Evolutionary conservation across 2,113 vertebrate genomes (phyloP).

Genomic region (Corythoichthys intestinalis): DNA sequence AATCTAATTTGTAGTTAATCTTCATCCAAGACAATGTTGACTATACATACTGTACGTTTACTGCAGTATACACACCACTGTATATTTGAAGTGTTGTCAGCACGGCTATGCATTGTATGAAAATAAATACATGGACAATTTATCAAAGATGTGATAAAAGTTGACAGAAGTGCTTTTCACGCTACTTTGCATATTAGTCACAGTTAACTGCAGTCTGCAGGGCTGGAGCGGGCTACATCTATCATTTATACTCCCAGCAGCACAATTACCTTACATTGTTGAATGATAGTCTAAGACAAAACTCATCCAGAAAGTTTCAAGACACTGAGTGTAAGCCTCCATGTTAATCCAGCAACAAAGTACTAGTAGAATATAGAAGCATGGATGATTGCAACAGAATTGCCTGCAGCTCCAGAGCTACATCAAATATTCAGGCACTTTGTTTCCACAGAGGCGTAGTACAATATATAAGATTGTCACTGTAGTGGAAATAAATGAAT

Average conservation of each 20-base stretch:
- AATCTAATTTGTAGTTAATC: neutral
- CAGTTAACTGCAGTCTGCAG: conserved; percentile 29
- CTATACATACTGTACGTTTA: neutral
- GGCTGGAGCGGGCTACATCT: conserved; percentile 37
- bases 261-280: conserved; percentile 56
- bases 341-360: conserved; percentile 28
- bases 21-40: neutral
- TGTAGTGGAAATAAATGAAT: conserved; percentile 29
- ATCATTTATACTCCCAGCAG: conserved; percentile 63
- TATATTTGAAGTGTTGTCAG: conserved; percentile 6
- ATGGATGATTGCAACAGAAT: conserved; percentile 49
- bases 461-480: conserved; percentile 25
- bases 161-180: conserved; percentile 36
- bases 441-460: conserved; percentile 46
- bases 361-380: conserved; percentile 39
- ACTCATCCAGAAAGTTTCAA: conserved; percentile 2
- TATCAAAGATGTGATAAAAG: conserved; percentile 26
- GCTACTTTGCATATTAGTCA: conserved; percentile 30
- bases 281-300: conserved; percentile 36
- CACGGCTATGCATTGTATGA: neutral
- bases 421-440: conserved; percentile 57
- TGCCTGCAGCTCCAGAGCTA: conserved; percentile 44
- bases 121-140: neutral
- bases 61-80: neutral
- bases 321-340: neutral